phyloP scores from a whole-genome alignment of 2,888 invertebrate genomes.

The Hecatera dysodea region DNA sequence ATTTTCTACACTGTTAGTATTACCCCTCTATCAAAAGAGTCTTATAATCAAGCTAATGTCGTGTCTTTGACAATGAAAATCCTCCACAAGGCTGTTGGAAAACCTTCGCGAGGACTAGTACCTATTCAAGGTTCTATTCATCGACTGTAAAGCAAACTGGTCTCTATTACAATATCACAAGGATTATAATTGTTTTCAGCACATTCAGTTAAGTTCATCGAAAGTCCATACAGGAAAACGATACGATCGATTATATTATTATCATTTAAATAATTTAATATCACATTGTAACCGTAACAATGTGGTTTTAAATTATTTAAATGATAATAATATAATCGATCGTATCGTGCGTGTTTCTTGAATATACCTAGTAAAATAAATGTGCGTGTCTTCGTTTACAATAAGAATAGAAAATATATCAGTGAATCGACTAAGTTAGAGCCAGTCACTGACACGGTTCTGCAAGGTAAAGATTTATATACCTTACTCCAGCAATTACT shows the following conservation, averaged over 20 bases:
- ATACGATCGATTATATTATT: conserved; percentile 48
- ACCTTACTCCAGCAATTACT: background rate
- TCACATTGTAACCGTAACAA: conserved; percentile 51
- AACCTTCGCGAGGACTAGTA: conserved; percentile 71
- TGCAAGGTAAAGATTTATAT: conserved; percentile 12
- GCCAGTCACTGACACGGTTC: conserved; percentile 14
- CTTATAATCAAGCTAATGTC: conserved; percentile 36
- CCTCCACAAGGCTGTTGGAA: conserved; percentile 73
- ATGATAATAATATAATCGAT: conserved; percentile 53
- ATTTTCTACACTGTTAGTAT: background rate
- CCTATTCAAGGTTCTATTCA: conserved; percentile 69
- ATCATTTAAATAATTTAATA: conserved; percentile 58
- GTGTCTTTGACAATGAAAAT: conserved; percentile 79
- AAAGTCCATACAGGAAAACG: conserved; percentile 35
- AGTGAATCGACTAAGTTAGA: conserved; percentile 25
- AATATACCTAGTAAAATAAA: conserved; percentile 26
- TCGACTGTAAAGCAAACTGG: conserved; percentile 58
- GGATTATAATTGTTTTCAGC: conserved; percentile 47
- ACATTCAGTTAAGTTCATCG: conserved; percentile 51
- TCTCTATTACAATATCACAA: conserved; percentile 61
- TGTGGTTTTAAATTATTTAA: conserved; percentile 58
- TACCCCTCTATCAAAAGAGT: conserved; percentile 1
- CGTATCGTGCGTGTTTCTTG: conserved; percentile 49
- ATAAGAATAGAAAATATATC: conserved; percentile 30
- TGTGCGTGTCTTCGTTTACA: conserved; percentile 36